A percentile compares a stretch with the other conserved stretches of the same genome.
Conservation (phyloP, 2,797 vertebrate genomes). For the Lepilemur ruficaudatus region DNA sequence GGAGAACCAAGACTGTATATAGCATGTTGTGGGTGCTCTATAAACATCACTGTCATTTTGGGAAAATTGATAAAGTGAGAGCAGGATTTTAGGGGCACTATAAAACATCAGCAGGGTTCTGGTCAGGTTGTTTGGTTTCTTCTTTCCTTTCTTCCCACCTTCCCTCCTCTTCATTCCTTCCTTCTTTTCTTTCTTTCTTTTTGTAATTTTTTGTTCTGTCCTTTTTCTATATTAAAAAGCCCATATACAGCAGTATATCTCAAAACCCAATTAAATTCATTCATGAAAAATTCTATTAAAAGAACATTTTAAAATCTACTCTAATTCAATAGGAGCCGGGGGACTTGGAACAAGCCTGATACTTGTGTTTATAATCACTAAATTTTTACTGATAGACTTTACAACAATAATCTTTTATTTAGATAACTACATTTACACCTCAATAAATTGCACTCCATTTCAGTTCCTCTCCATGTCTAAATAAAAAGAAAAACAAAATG, state of each 20-base stretch:
- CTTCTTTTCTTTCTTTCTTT: neutral
- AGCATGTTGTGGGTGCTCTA: neutral
- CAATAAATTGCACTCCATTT: conserved; percentile 33
- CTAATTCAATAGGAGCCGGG: conserved; percentile 57
- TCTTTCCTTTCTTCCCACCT: neutral
- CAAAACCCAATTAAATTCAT: conserved; percentile 73
- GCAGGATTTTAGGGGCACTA: neutral
- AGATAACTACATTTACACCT: conserved; percentile 31
- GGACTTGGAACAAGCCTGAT: conserved; percentile 56
- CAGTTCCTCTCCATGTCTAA: conserved; percentile 16
- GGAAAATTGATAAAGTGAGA: neutral
- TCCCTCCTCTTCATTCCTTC: neutral
- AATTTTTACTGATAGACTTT: conserved; percentile 67
- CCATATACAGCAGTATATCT: conserved; percentile 4
- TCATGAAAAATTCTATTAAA: conserved; percentile 72
- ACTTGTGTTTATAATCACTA: conserved; percentile 51
- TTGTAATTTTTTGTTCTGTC: neutral
- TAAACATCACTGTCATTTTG: neutral
- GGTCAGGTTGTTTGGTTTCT: neutral
- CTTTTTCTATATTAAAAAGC: conserved; percentile 38
- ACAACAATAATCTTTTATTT: conserved; percentile 63
- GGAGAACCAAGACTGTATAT: neutral
- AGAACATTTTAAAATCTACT: conserved; percentile 56
- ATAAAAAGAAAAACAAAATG: conserved; percentile 51
- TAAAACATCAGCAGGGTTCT: neutral